Evolutionary conservation across 23 tunicate genomes (phyloP).

Genomic region (Corella eumyota): DNA sequence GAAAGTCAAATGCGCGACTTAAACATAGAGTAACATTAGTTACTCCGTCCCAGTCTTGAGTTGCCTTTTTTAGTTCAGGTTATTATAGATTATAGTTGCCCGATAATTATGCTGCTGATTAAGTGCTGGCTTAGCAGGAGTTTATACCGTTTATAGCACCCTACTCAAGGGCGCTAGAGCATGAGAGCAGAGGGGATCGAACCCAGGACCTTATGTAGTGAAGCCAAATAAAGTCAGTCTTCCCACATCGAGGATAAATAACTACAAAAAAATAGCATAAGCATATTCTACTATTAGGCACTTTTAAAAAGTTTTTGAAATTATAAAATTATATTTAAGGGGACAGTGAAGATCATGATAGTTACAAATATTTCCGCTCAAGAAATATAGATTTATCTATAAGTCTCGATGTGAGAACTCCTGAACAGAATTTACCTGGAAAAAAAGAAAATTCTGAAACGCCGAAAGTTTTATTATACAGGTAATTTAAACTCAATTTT

Average conservation of each 20-base stretch:
- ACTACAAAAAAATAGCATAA: not conserved
- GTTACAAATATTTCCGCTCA: conserved; percentile 61
- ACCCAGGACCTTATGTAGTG: too few relatives aligned
- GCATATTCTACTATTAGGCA: not conserved
- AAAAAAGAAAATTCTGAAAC: conserved; percentile 11
- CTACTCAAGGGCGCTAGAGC: too few relatives aligned
- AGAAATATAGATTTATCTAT: conserved; percentile 66
- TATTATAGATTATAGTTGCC: too few relatives aligned
- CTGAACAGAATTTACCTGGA: not conserved
- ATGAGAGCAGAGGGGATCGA: too few relatives aligned
- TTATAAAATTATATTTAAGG: conserved; percentile 12
- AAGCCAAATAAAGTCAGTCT: too few relatives aligned
- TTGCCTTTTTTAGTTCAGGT: too few relatives aligned
- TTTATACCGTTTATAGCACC: not conserved
- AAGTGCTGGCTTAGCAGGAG: too few relatives aligned
- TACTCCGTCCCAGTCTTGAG: too few relatives aligned
- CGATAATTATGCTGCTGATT: too few relatives aligned
- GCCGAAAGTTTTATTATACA: conserved; percentile 69
- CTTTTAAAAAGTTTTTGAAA: not conserved
- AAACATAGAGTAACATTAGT: too few relatives aligned
- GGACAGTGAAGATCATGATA: conserved; percentile 40
- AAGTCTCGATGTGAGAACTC: conserved; percentile 32
- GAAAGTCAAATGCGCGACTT: too few relatives aligned
- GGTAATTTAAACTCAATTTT: conserved; percentile 13
- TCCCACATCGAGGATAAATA: not conserved